Base-by-base conservation (phyloP, 2,113 vertebrate genomes). In the Conger conger region DNA sequence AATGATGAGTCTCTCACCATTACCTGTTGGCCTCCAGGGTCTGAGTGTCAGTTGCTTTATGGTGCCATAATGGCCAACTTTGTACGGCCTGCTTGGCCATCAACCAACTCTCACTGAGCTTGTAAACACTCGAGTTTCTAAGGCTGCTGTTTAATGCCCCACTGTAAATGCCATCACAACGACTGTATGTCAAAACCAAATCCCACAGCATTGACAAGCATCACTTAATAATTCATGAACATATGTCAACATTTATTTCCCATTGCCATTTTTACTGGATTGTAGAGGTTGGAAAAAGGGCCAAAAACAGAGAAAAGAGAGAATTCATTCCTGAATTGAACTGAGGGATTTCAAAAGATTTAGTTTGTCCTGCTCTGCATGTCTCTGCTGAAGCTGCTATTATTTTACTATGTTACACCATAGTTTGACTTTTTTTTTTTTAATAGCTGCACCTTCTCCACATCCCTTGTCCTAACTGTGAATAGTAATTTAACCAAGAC, bases 31-130 rank as follows among this genome's bases (percentile, higher is more conserved):
- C 91, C 82, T 89, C 89, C 86, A 76, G 88, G 88, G 89, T 92
- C 91, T 91, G 93, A 90, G 92, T 93, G 93, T 89, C 91, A 90
- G 82, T 85, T 84, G 84, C 90, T 89, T 93, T 91, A 92, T 90
- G 90, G 86, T 86, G 90, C 89, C 90, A 92, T 93, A 90, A 92
- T 91, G 82, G 87, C 83, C 1, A 79, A 87, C 45, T 82, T 82
- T 86, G 87, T 86, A 38, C 85, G 86, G 83, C 91, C 91, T 86
- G 87, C 86, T 87, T 88, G 91, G 92, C 88, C 88, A 87, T 88
- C 81, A 85, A 42, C 85, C 86, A 87, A 76, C n/a, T n/a, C 79
- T 86, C 33, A 2, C 68, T 68, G 80, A 88, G 84, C 63, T 76
- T 35, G 33, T 82, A 42, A 80, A 81, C 35, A 73, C 30, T 30